Base-by-base conservation (phyloP, 2,888 invertebrate genomes). In the Synanthedon formicaeformis region DNA sequence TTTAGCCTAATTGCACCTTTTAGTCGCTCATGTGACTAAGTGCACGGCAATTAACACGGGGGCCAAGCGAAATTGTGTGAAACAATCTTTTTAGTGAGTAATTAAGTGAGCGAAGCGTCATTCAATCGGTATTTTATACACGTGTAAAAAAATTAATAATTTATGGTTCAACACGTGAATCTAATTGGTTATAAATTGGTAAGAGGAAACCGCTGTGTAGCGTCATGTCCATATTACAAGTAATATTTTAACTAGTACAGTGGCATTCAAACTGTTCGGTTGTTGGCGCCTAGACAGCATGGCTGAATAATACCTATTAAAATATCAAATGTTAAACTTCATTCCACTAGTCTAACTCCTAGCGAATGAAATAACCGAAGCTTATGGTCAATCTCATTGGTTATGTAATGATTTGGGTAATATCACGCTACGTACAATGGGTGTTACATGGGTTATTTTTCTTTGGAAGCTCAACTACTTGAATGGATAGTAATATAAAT, bases 131-230 rank as follows among this genome's bases (percentile, higher is more conserved):
- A 66, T 73, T 73, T 68, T 64, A 65, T 67, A 71, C 67, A 67
- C 71, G 71, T 73, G 71, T 73, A 69, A 6, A 51, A 56, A 77
- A 59, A 61, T 67, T 62, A 61, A 65, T 73, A 68, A 77, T 75
- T 75, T 74, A 77, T 70, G 58, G 60, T 63, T 62, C 58, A 60
- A 71, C 65, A 67, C 55, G 60, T 56, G 57, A 55, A 63, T 53
- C 62, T 72, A 73, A 75, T 75, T 74, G 71, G 66, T 61, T 58
- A 73, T 76, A 76, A 73, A 76, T 76, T 74, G 62, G 77, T 76
- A 75, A 75, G 64, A 59, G 60, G 68, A 76, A 67, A 74, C 70
- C 64, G 55, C 57, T 60, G 54, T 60, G 61, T 56, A 57, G 55
- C 54, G 58, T 56, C 53, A 49, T 57, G 59, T 65, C 59, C 45